A percentile compares a stretch with the other conserved stretches of the same genome.
Evolutionary conservation across 2,113 vertebrate species (phyloP).

Genomic region (Crocuta crocuta): DNA sequence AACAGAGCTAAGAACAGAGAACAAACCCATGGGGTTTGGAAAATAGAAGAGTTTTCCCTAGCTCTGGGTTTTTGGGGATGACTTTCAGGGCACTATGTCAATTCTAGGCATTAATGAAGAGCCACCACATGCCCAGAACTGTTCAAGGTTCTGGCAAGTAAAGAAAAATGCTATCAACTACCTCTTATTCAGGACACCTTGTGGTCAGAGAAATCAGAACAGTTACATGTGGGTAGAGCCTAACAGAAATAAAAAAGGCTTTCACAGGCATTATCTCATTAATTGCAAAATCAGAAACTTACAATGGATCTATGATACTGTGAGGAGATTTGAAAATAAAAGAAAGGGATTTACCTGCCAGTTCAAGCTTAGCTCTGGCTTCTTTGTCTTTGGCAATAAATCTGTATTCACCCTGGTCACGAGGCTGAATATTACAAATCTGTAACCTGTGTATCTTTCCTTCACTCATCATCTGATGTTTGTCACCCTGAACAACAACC

Average conservation of each 20-base stretch:
- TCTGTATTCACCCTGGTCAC: constrained; percentile 98
- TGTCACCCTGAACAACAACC: constrained; percentile 97
- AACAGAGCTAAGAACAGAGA: not conserved
- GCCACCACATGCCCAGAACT: not conserved
- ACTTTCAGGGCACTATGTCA: not conserved
- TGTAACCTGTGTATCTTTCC: constrained; percentile 96
- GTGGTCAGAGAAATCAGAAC: not conserved
- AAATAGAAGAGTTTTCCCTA: not conserved
- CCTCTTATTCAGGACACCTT: not conserved
- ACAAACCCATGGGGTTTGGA: not conserved
- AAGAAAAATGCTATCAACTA: not conserved
- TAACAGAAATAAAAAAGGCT: not conserved
- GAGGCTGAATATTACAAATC: constrained; percentile 95
- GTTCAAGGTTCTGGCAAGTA: not conserved
- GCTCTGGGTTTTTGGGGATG: not conserved
- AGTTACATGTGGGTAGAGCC: not conserved
- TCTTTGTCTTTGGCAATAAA: constrained; percentile 99
- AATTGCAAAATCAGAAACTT: not conserved
- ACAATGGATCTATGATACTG: not conserved
- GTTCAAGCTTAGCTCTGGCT: constrained; percentile 96
- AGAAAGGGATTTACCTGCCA: constrained; percentile 92
- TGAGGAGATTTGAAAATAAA: constrained; percentile 47
- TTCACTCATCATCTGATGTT: constrained; percentile 99
- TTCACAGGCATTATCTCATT: not conserved
- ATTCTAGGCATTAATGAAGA: not conserved